Evolutionary conservation across 2,113 vertebrate genomes (phyloP).

Genomic region (Sus scrofa): T2T-Sscrofa CM000822.6:67199001-67199500

Average conservation of each 20-base stretch:
- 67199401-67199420: neutral
- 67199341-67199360: neutral
- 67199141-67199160: neutral
- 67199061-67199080: neutral
- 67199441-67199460: neutral
- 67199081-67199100: neutral
- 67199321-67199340: neutral
- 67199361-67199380: neutral
- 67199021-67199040: neutral
- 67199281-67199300: neutral
- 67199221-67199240: neutral
- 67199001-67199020: neutral
- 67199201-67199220: neutral
- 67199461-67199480: no score
- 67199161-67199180: neutral
- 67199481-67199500: neutral
- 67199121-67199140: neutral
- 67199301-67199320: neutral
- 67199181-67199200: neutral
- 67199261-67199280: neutral
- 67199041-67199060: constrained; percentile 6
- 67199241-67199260: neutral
- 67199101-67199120: neutral
- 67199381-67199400: neutral
- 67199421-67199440: neutral